Evolutionary conservation across 35 echinoderm and acorn worm genomes (phyloP).

Genomic region (Lytechinus variegatus): DNA sequence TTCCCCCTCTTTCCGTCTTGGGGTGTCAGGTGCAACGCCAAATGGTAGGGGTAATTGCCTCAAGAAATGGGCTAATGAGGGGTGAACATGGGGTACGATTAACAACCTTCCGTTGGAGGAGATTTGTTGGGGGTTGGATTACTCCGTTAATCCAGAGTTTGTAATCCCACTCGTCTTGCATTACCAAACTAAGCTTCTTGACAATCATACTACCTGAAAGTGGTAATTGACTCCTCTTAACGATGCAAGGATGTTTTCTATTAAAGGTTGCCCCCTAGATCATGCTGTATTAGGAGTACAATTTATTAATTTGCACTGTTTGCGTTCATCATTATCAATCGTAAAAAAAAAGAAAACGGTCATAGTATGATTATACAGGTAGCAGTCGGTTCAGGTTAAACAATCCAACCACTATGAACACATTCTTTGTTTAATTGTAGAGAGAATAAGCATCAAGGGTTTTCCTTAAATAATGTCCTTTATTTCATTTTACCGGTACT

Average conservation of each 20-base stretch:
- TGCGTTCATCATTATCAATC: neutral
- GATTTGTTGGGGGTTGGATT: neutral
- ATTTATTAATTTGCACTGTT: neutral
- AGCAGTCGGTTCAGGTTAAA: too few relatives aligned
- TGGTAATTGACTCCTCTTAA: conserved; percentile 12
- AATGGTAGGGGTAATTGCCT: neutral
- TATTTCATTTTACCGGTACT: too few relatives aligned
- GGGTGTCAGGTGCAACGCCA: neutral
- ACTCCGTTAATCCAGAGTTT: neutral
- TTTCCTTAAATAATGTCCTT: too few relatives aligned
- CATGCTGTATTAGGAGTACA: neutral
- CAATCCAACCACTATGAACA: too few relatives aligned
- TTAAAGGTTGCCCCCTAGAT: neutral
- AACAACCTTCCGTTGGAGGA: neutral
- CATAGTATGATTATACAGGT: neutral
- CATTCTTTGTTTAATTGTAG: too few relatives aligned
- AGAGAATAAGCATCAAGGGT: too few relatives aligned
- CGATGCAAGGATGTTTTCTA: neutral
- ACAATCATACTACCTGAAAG: neutral
- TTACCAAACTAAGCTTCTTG: neutral
- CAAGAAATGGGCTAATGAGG: neutral
- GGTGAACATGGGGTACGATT: neutral
- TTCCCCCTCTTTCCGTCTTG: neutral
- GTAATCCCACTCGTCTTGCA: neutral
- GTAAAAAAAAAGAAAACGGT: too few relatives aligned